Evolutionary conservation across 2,113 vertebrate species (phyloP).

Genomic region (Haemorhous mexicanus): DNA sequence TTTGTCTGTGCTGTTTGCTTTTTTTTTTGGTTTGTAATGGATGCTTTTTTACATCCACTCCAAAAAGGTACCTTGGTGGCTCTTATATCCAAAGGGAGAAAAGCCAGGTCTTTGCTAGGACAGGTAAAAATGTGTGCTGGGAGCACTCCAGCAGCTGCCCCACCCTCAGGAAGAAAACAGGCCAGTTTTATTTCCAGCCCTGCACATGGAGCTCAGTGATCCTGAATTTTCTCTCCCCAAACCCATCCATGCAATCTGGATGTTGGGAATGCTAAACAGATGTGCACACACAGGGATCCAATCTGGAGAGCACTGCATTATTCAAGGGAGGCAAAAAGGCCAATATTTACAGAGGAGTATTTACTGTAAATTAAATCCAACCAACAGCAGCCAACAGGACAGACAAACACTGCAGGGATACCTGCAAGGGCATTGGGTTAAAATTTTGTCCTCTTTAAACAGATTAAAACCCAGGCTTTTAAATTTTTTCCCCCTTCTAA

Average conservation of each 20-base stretch:
- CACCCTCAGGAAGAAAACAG: not conserved
- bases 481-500: not conserved
- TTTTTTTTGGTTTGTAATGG: not conserved
- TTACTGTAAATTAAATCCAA: constrained; percentile 17
- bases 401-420: not conserved
- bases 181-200: not conserved
- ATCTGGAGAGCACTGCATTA: not conserved
- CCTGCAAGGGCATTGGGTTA: not conserved
- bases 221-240: not conserved
- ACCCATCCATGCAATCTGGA: not conserved
- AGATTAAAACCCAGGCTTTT: not conserved
- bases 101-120: not conserved
- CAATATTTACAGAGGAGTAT: not conserved
- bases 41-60: not conserved
- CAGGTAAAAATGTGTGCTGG: rapidly evolving
- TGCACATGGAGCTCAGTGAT: not conserved
- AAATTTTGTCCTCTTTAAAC: not conserved
- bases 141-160: not conserved
- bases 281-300: not conserved
- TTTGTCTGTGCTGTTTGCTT: not conserved
- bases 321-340: not conserved
- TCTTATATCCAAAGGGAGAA: not conserved
- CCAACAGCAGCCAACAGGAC: not conserved
- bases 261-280: not conserved
- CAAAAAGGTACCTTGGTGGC: not conserved